Base-by-base conservation (phyloP, 2,113 vertebrate genomes). In the Pangasianodon gigas region DNA sequence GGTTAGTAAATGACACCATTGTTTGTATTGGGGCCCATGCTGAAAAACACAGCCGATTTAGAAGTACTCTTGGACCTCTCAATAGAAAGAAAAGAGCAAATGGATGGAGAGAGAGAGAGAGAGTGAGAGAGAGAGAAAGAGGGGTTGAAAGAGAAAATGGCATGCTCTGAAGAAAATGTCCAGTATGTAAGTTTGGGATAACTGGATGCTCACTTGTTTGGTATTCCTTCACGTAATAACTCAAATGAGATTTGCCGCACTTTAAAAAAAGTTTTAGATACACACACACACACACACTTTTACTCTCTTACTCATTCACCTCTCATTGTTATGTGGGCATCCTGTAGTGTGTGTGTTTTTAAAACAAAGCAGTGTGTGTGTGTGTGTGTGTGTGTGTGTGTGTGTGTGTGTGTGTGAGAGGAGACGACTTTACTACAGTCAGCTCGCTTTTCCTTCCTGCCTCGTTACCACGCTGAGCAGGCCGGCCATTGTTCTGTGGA, bases 401-500 rank as follows among this genome's bases (percentile, higher is more conserved):
- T 60, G 87, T 29, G 84, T 62, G 65, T 88, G 82, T 83, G 62
- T 86, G 83, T 44, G 89, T 75, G 54, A 77, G 75, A 86, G 75
- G 77, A 90, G 91, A 87, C 54, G 87, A 89, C 91, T 87, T 90
- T 87, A 90, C 84, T 92, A 84, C 87, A 85, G 87, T 89, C 91
- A 52, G 87, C 89, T 54, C 77, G 67, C 79, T 88, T 90, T 92
- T 92, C 91, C 91, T 92, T 92, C 91, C 91, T 92, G 74, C 84
- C 85, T 77, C 24, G 87, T 90, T 89, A 80, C 91, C 84, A 90
- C 65, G 60, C 89, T 69, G 89, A 90, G 89, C 89, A 87, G 88
- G 88, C 84, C 84, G 21, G 71, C 91, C 69, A 92, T 92, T 92
- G 89, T 92, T 92, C 91, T 92, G 62, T 62, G 89, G 89, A 90